Evolutionary conservation across 2,888 invertebrate genomes (phyloP).

Genomic region (Caenorhabditis plicata): DNA sequence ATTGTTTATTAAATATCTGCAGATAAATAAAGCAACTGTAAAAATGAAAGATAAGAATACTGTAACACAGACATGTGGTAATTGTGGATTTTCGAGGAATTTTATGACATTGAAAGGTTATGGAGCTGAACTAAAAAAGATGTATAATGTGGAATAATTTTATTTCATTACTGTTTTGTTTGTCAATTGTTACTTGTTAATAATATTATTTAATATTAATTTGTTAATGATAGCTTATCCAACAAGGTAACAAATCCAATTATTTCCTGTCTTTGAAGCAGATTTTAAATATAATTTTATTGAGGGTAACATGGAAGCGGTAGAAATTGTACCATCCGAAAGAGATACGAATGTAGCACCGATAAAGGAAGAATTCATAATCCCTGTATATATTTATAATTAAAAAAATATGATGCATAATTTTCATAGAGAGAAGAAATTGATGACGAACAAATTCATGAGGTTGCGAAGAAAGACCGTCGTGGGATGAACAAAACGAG

Average conservation of each 20-base stretch:
- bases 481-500: conserved; percentile 34
- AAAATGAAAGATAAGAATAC: conserved; percentile 9
- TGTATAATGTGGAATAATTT: too few species aligned
- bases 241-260: too few species aligned
- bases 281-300: too few species aligned
- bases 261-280: too few species aligned
- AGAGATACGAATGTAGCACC: conserved; percentile 30
- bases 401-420: neutral
- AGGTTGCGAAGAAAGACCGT: conserved; percentile 27
- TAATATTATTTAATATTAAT: too few species aligned
- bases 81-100: conserved; percentile 21
- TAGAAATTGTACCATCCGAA: conserved; percentile 5
- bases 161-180: too few species aligned
- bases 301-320: neutral
- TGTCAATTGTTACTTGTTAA: too few species aligned
- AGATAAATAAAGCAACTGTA: conserved; percentile 19
- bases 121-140: conserved; percentile 19
- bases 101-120: conserved; percentile 29
- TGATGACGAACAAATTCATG: conserved; percentile 18
- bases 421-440: conserved; percentile 20
- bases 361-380: conserved; percentile 34
- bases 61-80: conserved; percentile 21
- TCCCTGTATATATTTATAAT: conserved; percentile 13
- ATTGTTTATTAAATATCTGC: neutral
- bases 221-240: too few species aligned